phyloP scores from a whole-genome alignment of 2,797 vertebrate genomes.

The Poecilia wingei region DNA sequence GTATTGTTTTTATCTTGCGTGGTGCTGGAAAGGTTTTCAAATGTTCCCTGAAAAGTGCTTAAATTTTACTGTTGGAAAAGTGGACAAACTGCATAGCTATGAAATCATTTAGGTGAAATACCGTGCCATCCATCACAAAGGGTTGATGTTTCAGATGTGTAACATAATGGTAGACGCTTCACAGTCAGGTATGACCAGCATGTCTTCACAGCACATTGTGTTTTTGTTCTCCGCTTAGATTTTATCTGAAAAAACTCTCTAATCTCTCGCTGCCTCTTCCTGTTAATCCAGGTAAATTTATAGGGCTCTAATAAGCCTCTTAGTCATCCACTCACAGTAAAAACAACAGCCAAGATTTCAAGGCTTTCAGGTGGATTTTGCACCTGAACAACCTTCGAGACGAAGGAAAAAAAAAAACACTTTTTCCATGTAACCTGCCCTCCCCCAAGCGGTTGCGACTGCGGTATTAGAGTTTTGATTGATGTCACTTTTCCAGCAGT shows the following conservation, averaged over 20 bases:
- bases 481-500: slow-evolving; percentile 50
- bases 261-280: neutral
- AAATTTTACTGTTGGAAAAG: too few relatives aligned
- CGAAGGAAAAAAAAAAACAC: neutral
- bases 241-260: neutral
- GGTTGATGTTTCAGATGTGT: neutral
- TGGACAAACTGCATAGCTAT: neutral
- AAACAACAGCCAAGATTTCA: neutral
- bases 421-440: slow-evolving; percentile 7
- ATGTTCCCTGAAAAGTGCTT: too few relatives aligned
- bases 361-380: slow-evolving; percentile 5
- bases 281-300: neutral
- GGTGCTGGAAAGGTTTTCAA: too few relatives aligned
- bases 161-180: neutral
- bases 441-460: slow-evolving; percentile 12
- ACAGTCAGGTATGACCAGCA: neutral
- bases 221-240: neutral
- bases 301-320: too few relatives aligned
- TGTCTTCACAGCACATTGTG: neutral
- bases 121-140: neutral
- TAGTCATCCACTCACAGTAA: neutral
- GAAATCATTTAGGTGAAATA: neutral
- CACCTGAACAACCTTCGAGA: neutral
- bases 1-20: too few relatives aligned
- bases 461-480: slow-evolving; percentile 39